Evolutionary conservation across 2,797 vertebrate genomes (phyloP).

Genomic region (Tympanoctomys barrerae): DNA sequence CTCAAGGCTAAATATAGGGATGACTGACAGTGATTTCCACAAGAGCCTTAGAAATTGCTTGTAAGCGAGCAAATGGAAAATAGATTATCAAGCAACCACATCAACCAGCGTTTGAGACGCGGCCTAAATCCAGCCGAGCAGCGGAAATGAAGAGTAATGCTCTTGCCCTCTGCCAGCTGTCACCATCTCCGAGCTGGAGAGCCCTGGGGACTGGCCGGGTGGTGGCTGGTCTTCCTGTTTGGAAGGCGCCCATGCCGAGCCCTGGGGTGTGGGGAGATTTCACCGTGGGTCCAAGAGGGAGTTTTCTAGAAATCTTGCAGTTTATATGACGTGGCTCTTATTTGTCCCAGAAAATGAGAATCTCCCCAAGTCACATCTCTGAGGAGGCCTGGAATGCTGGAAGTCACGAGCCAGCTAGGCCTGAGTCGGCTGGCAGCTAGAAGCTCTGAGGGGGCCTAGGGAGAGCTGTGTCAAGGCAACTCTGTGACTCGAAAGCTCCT

Average conservation of each 20-base stretch:
- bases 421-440: not conserved
- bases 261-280: not conserved
- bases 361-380: not conserved
- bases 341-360: not conserved
- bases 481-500: not conserved
- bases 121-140: constrained; percentile 78
- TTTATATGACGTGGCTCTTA: not conserved
- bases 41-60: constrained; percentile 85
- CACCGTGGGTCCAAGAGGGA: not conserved
- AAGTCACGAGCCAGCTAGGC: not conserved
- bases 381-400: not conserved
- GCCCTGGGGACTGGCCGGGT: rapidly evolving
- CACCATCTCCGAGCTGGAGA: constrained; percentile 69
- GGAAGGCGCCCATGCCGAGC: not conserved
- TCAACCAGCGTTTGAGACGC: constrained; percentile 78
- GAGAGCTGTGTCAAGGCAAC: not conserved
- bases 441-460: not conserved
- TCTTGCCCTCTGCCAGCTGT: constrained; percentile 73
- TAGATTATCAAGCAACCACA: constrained; percentile 83
- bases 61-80: constrained; percentile 85
- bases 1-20: constrained; percentile 87
- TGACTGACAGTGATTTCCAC: constrained; percentile 87
- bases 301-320: constrained; percentile 14
- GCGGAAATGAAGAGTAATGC: constrained; percentile 77
- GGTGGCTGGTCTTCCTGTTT: no score